Conservation (phyloP, 1,140 invertebrate genomes). For the Pseudachorutes palmiensis region DNA sequence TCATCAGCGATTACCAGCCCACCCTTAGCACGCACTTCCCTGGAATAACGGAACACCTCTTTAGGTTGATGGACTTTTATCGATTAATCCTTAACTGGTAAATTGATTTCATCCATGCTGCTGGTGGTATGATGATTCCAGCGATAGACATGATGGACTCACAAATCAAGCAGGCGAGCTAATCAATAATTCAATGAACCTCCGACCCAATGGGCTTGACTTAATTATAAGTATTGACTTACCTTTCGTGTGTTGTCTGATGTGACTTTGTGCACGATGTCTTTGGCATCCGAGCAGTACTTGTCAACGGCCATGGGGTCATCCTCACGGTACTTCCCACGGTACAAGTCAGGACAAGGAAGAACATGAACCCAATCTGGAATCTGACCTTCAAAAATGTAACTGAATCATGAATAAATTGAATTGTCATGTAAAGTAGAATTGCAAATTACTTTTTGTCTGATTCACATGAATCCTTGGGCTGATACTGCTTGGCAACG, state of each 20-base stretch:
- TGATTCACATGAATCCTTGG: constrained; percentile 48
- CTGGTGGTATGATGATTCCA: constrained; percentile 37
- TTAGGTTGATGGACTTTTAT: constrained; percentile 2
- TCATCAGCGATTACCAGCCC: constrained; percentile 57
- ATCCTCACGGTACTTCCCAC: constrained; percentile 47
- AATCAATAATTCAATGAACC: neutral
- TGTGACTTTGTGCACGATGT: constrained; percentile 44
- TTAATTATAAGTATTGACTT: constrained; percentile 25
- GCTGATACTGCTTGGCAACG: constrained; percentile 50
- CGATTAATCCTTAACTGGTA: constrained; percentile 31
- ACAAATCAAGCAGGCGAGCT: constrained; percentile 35
- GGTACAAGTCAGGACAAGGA: constrained; percentile 53
- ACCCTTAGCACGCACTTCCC: constrained; percentile 48
- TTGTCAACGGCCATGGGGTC: constrained; percentile 42
- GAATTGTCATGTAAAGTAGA: neutral
- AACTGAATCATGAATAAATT: neutral
- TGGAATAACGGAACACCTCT: constrained; percentile 27
- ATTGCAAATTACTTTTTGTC: constrained; percentile 28
- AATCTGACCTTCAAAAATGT: constrained; percentile 11
- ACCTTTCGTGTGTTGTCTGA: constrained; percentile 22
- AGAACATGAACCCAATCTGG: constrained; percentile 53
- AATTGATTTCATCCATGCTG: constrained; percentile 27
- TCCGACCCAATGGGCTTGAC: neutral
- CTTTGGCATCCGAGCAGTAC: constrained; percentile 49
- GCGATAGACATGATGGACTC: constrained; percentile 34